phyloP scores from a whole-genome alignment of 2,113 vertebrate species.

The Terrapene triunguis region DNA sequence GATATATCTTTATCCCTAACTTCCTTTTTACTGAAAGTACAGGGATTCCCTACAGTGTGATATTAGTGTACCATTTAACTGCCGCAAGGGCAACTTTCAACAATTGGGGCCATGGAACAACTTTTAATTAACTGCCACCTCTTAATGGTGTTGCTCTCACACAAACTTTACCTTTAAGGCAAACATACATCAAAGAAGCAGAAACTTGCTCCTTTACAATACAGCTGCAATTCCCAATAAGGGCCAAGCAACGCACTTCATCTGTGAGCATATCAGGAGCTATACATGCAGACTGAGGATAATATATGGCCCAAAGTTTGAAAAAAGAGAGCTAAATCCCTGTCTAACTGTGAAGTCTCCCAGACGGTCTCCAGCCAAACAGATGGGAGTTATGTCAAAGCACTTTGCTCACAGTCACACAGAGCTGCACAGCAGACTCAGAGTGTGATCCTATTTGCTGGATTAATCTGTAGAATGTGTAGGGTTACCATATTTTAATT shows the following conservation, averaged over 20 bases:
- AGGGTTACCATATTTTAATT: no score
- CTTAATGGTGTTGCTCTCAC: conserved; percentile 25
- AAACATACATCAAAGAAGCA: conserved; percentile 61
- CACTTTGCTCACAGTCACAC: background rate
- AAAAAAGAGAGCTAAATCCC: background rate
- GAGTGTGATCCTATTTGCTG: background rate
- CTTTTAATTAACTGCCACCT: conserved; percentile 66
- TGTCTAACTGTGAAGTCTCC: rapidly evolving
- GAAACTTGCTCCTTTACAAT: conserved; percentile 12
- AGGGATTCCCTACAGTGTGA: conserved; percentile 56
- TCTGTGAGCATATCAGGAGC: background rate
- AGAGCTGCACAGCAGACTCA: background rate
- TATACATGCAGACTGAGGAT: background rate
- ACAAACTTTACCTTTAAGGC: conserved; percentile 72
- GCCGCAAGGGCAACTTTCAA: conserved; percentile 52
- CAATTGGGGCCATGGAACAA: conserved; percentile 32
- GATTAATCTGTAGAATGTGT: background rate
- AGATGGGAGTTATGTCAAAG: conserved; percentile 6
- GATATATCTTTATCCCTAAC: conserved; percentile 30
- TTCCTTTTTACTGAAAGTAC: conserved; percentile 16
- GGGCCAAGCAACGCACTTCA: background rate
- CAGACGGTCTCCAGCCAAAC: background rate
- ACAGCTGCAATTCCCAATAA: background rate
- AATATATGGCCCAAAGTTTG: background rate
- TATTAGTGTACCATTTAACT: conserved; percentile 20